Base-by-base conservation (phyloP, 2,888 invertebrate species). In the Oscheius onirici region DNA sequence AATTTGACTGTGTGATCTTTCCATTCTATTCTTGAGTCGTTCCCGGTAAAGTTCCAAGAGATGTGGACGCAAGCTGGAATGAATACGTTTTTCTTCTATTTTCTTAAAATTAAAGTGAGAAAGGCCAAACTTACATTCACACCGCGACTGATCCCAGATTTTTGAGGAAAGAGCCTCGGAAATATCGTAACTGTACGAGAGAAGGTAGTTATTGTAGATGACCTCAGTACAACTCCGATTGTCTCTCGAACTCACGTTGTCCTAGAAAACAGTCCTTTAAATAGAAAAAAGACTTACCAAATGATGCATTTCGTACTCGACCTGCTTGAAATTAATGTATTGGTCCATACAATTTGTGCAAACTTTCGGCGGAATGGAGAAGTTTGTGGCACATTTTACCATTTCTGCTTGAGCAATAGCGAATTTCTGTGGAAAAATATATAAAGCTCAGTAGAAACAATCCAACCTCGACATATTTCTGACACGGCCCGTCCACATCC, bases 51-150 rank as follows among this genome's bases (percentile, higher is more conserved):
- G 60, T 82, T 74, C 83, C 81, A 84, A 20, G 67, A 26, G n/a
- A 83, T 82, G 28, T 58, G 65, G 40, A 83, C 67, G 60, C 84
- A 83, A 0, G 80, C 83, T 84, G 67, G 52, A 80, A 34, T 13
- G 3, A 15, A 24, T n/a, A n/a, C n/a, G n/a, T 15, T 40, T 41
- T 40, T 28, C 13, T 24, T 10, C 34, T 17, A 40, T 20, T 11
- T 2, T 11, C n/a, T n/a, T n/a, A n/a, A n/a, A n/a, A n/a, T n/a
- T n/a, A n/a, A n/a, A n/a, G n/a, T n/a, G n/a, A n/a, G n/a, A n/a
- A n/a, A n/a, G n/a, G n/a, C n/a, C n/a, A n/a, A n/a, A n/a, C 83
- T 81, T 57, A 87, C 86, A 84, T 52, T 77, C 77, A 68, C 86
- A 86, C 44, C 85, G 65, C 0, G 85, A 84, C 41, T 80, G 74